These are phyloP conservation scores for Drosophila sturtevanti DNA, from an alignment of 1,140 invertebrate genomes.

Conservation along the genomic window DNA sequence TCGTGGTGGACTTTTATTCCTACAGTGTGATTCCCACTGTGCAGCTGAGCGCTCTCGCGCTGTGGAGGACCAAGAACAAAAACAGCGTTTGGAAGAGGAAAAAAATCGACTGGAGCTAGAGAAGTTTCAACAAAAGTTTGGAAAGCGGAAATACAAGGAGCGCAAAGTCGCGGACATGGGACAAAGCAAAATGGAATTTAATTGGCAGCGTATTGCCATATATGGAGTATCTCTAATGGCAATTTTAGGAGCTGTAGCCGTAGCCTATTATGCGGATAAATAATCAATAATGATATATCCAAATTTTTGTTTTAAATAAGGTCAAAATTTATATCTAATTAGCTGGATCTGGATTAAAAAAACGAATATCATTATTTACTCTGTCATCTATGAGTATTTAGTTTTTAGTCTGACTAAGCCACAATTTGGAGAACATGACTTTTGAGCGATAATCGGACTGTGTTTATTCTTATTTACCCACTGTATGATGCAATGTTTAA, in stretches of 20 bases:
- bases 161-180: slow-evolving; percentile 66
- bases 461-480: not conserved
- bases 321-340: no score
- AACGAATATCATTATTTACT: no score
- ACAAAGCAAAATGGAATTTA: slow-evolving; percentile 39
- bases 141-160: slow-evolving; percentile 84
- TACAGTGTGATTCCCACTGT: slow-evolving; percentile 87
- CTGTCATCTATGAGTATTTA: no score
- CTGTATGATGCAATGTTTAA: not conserved
- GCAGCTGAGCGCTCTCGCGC: slow-evolving; percentile 84
- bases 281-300: not conserved
- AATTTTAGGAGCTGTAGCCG: slow-evolving; percentile 52
- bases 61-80: slow-evolving; percentile 84
- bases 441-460: not conserved
- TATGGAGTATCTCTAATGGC: slow-evolving; percentile 43
- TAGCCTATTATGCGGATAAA: slow-evolving; percentile 70
- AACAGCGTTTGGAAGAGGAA: slow-evolving; percentile 85
- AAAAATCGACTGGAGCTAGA: slow-evolving; percentile 88
- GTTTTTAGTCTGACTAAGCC: not conserved
- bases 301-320: no score
- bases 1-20: slow-evolving; percentile 83
- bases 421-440: not conserved
- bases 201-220: slow-evolving; percentile 60
- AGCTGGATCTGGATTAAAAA: no score
- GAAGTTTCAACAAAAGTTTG: slow-evolving; percentile 89